These are phyloP conservation scores for Pimpla rufipes DNA, from an alignment of 2,888 invertebrate species.

Conservation along the genomic window DNA sequence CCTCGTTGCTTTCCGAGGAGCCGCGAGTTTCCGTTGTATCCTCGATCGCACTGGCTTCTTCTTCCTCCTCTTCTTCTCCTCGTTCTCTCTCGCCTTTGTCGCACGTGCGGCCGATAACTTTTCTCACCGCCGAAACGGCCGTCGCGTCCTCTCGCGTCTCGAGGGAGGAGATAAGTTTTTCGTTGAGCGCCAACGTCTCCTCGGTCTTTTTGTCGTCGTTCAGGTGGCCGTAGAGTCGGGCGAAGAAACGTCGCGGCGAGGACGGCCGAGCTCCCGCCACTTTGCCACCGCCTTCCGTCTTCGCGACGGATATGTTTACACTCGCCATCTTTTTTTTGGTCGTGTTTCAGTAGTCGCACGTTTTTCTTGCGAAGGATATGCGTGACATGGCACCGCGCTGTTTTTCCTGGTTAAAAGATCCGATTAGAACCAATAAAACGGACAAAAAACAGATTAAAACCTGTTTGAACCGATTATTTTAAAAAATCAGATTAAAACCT, in stretches of 20 bases:
- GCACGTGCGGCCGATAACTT: not conserved
- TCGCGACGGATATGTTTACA: not conserved
- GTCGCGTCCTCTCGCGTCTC: not conserved
- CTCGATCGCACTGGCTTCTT: not conserved
- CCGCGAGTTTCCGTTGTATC: constrained; percentile 1
- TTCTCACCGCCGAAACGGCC: not conserved
- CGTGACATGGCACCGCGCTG: not conserved
- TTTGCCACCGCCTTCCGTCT: not conserved
- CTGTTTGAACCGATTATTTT: no score
- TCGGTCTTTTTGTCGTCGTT: constrained; percentile 78
- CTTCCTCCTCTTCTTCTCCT: not conserved
- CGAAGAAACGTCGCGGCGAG: constrained; percentile 93
- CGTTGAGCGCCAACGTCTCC: constrained; percentile 68
- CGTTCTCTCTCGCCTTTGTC: constrained; percentile 1
- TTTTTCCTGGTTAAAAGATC: no score
- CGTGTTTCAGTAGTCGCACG: not conserved
- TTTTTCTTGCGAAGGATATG: not conserved
- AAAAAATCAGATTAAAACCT: no score
- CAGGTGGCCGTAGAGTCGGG: constrained; percentile 92
- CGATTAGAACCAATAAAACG: no score
- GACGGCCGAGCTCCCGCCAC: constrained; percentile 86
- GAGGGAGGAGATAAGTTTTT: constrained; percentile 3
- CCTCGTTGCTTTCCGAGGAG: not conserved
- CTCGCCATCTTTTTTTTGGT: not conserved
- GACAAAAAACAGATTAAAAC: no score